Percentiles rank a stretch among this genome's conserved stretches.
Conservation (phyloP, 1,140 invertebrate genomes). For the Euwallacea similis region DNA sequence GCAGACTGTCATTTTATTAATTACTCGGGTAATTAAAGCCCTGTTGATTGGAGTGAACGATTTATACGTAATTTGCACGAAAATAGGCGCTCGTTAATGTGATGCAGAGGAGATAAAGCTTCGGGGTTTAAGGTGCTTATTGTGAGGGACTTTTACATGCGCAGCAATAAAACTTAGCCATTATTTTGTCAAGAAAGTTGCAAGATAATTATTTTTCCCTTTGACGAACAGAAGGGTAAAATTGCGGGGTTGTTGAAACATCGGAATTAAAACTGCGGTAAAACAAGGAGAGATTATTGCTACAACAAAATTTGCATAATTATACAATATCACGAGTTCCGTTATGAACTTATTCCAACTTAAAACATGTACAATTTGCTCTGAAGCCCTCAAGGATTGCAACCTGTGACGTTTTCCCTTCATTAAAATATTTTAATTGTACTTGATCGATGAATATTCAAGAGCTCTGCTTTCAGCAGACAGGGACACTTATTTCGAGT, state of each 20-base stretch:
- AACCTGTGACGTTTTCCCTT: constrained; percentile 39
- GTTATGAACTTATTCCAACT: constrained; percentile 35
- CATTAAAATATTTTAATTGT: constrained; percentile 51
- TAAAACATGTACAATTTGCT: constrained; percentile 40
- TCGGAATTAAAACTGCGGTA: constrained; percentile 26
- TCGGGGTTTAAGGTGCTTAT: too few species aligned
- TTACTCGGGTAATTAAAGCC: constrained; percentile 37
- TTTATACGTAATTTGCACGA: constrained; percentile 33
- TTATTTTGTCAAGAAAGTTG: too few species aligned
- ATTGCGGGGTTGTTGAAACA: constrained; percentile 9
- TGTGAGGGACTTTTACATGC: too few species aligned
- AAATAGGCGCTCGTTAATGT: constrained; percentile 5
- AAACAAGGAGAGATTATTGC: constrained; percentile 17
- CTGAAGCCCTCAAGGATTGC: constrained; percentile 33
- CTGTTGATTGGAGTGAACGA: constrained; percentile 39
- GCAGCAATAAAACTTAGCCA: too few species aligned
- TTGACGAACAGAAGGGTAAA: constrained; percentile 20
- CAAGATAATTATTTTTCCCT: too few species aligned
- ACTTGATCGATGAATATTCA: constrained; percentile 46
- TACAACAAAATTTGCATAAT: constrained; percentile 47
- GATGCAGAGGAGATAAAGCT: not conserved
- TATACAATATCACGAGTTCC: constrained; percentile 48
- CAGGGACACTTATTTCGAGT: not conserved
- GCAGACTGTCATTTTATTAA: constrained; percentile 34
- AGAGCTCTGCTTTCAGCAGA: constrained; percentile 8